Percentiles rank a stretch among this genome's conserved stretches.
These are phyloP conservation scores for Lasioglossum vierecki DNA, from an alignment of 2,888 invertebrate genomes.

Conservation along the genomic window DNA sequence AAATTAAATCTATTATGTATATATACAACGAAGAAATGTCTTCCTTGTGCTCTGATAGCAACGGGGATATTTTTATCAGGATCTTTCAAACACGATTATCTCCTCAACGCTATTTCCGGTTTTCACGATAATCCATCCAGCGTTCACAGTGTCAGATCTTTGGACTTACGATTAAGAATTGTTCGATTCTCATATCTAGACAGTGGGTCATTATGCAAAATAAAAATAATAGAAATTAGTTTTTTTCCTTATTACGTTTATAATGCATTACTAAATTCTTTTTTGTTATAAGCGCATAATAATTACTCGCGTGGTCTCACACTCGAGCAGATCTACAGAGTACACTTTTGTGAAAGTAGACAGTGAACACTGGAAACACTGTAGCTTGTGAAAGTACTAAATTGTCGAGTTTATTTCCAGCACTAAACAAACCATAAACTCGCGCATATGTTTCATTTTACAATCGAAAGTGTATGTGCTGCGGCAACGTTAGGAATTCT, in stretches of 20 bases:
- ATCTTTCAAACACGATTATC: neutral
- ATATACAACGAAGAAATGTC: no score
- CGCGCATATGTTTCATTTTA: conserved; percentile 18
- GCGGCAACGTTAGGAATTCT: neutral
- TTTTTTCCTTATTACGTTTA: no score
- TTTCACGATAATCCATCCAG: neutral
- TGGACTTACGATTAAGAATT: no score
- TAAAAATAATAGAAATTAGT: no score
- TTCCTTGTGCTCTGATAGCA: neutral
- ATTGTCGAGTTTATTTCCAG: neutral
- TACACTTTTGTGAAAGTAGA: neutral
- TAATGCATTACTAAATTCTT: no score
- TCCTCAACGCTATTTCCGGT: neutral
- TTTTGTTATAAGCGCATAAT: neutral
- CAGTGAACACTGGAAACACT: neutral
- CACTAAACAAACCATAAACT: neutral
- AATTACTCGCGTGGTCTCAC: conserved; percentile 4
- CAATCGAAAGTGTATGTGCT: neutral
- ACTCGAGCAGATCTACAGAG: neutral
- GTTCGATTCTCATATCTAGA: no score
- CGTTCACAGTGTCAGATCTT: neutral
- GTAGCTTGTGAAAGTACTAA: neutral
- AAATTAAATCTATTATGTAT: no score
- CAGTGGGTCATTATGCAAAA: no score
- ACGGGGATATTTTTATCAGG: neutral